phyloP scores from a whole-genome alignment of 2,113 vertebrate genomes.

The Himantopus leucocephalus region DNA sequence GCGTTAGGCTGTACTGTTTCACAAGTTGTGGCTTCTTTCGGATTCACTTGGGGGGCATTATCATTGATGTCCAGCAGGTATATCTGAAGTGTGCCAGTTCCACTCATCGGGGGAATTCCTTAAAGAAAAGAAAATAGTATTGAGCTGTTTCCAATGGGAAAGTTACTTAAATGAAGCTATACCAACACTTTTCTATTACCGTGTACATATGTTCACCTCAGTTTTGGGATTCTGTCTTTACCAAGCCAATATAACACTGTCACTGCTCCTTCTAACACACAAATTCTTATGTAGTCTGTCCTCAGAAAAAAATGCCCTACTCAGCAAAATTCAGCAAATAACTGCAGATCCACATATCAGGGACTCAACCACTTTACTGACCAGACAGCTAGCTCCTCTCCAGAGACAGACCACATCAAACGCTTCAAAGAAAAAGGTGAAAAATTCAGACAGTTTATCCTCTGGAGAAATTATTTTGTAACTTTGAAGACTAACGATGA shows the following conservation, averaged over 20 bases:
- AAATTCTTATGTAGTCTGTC: background rate
- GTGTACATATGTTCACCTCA: rapidly evolving
- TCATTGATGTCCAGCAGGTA: conserved; percentile 94
- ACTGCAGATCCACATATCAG: background rate
- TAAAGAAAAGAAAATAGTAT: background rate
- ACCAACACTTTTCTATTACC: background rate
- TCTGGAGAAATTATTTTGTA: background rate
- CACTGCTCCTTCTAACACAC: background rate
- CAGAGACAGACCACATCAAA: background rate
- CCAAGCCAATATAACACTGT: background rate
- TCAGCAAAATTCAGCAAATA: background rate
- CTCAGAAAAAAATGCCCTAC: background rate
- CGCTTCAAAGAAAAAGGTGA: background rate
- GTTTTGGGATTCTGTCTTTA: background rate
- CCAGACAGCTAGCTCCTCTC: background rate
- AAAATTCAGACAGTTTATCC: background rate
- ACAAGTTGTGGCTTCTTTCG: conserved; percentile 90
- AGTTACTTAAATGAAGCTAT: background rate
- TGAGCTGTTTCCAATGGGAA: background rate
- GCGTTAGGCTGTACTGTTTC: conserved; percentile 91
- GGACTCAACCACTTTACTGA: background rate
- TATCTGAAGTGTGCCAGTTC: conserved; percentile 94
- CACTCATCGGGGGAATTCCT: conserved; percentile 90
- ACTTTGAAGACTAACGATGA: background rate
- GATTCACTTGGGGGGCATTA: conserved; percentile 92